Evolutionary conservation across 2,113 vertebrate species (phyloP).

Genomic region (Gallinago media): DNA sequence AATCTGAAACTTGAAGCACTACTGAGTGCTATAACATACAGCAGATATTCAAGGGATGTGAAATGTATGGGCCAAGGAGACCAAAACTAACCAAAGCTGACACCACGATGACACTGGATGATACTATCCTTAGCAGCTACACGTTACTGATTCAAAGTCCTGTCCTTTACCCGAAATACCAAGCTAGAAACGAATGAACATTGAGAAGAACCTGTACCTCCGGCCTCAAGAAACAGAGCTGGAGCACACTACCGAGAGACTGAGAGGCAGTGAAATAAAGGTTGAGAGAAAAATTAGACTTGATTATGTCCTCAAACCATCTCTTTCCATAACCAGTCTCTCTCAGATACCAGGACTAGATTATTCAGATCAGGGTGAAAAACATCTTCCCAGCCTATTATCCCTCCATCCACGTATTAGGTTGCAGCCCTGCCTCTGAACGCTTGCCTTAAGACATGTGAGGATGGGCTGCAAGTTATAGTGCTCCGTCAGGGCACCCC

Average conservation of each 20-base stretch:
- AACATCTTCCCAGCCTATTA: not conserved
- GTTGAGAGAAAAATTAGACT: not conserved
- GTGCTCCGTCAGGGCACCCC: not conserved
- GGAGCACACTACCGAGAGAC: not conserved
- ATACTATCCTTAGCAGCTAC: not conserved
- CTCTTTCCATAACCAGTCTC: not conserved
- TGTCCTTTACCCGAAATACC: not conserved
- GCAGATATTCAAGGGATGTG: not conserved
- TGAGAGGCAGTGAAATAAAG: not conserved
- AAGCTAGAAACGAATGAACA: not conserved
- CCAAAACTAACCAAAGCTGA: not conserved
- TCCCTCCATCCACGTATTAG: not conserved
- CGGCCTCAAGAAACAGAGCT: not conserved
- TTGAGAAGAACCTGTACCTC: not conserved
- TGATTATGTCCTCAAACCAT: not conserved
- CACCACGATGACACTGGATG: not conserved
- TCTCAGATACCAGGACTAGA: not conserved
- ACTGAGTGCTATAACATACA: not conserved
- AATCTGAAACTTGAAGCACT: not conserved
- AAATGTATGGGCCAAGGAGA: not conserved
- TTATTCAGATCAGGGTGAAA: not conserved
- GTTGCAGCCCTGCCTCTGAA: not conserved
- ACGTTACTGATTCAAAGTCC: not conserved
- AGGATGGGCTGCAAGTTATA: not conserved
- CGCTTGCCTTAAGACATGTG: not conserved